Percentiles rank a stretch among this genome's conserved stretches.
phyloP scores from a whole-genome alignment of 2,113 vertebrate genomes.

The Picathartes gymnocephalus region DNA sequence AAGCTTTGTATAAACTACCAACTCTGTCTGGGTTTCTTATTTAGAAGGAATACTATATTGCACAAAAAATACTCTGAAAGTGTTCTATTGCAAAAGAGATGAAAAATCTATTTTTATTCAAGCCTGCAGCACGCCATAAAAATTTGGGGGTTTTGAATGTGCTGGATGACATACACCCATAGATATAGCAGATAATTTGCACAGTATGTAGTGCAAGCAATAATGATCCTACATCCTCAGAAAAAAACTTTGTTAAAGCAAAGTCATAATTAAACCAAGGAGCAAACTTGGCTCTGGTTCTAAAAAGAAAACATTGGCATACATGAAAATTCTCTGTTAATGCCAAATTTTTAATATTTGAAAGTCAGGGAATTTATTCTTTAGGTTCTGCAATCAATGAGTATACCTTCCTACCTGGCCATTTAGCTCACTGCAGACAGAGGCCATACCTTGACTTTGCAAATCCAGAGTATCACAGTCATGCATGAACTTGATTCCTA shows the following conservation, averaged over 20 bases:
- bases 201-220: neutral
- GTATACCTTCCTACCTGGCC: neutral
- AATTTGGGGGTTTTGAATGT: constrained; percentile 6
- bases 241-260: neutral
- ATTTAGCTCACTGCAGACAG: neutral
- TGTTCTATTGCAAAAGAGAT: constrained; percentile 6
- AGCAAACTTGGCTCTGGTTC: neutral
- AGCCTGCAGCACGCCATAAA: neutral
- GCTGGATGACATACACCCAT: neutral
- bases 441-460: neutral
- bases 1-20: constrained; percentile 46
- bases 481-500: neutral
- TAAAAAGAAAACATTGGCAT: neutral
- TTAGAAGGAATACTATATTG: constrained; percentile 30
- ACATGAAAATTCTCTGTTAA: neutral
- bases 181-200: constrained; percentile 6
- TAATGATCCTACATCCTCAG: constrained; percentile 10
- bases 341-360: neutral
- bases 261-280: neutral
- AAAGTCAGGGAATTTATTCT: neutral
- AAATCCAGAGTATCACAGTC: neutral
- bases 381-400: neutral
- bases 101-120: constrained; percentile 33
- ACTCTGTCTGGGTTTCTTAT: neutral
- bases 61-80: neutral